Evolutionary conservation across 2,797 vertebrate genomes (phyloP).

Genomic region (Delichon dasypus): DNA sequence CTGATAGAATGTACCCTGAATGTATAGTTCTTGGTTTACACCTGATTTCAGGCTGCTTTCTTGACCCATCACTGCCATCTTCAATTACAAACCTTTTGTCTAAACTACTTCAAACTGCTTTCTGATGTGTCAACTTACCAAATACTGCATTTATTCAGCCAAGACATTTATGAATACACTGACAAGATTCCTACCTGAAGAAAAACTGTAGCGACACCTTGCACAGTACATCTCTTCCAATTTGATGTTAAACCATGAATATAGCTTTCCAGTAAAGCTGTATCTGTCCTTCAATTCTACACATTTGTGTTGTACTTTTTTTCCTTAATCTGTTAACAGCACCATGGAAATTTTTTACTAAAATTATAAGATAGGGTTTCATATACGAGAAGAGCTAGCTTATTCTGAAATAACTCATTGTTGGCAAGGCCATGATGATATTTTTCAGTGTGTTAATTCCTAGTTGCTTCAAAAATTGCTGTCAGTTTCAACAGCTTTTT

Average conservation of each 20-base stretch:
- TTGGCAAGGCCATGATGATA: not conserved
- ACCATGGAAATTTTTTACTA: not conserved
- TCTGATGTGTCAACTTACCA: not conserved
- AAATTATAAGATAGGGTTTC: not conserved
- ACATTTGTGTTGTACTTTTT: not conserved
- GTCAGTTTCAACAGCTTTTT: not conserved
- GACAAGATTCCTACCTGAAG: not conserved
- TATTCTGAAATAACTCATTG: not conserved
- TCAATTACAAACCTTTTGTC: not conserved
- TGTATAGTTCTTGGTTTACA: not conserved
- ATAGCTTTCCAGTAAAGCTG: not conserved
- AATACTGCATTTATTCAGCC: not conserved
- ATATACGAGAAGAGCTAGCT: not conserved
- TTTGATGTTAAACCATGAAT: not conserved
- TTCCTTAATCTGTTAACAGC: not conserved
- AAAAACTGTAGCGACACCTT: not conserved
- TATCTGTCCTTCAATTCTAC: not conserved
- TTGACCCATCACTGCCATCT: not conserved
- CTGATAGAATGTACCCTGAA: not conserved
- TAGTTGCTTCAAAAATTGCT: not conserved
- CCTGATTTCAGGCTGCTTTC: not conserved
- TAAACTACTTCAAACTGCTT: not conserved
- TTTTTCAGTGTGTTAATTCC: not conserved
- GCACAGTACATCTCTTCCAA: not conserved
- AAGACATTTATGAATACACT: not conserved